Percentiles rank a stretch among this genome's conserved stretches.
These are phyloP conservation scores for Cyanistes caeruleus DNA, from an alignment of 2,113 vertebrate genomes.

Conservation along the genomic window DNA sequence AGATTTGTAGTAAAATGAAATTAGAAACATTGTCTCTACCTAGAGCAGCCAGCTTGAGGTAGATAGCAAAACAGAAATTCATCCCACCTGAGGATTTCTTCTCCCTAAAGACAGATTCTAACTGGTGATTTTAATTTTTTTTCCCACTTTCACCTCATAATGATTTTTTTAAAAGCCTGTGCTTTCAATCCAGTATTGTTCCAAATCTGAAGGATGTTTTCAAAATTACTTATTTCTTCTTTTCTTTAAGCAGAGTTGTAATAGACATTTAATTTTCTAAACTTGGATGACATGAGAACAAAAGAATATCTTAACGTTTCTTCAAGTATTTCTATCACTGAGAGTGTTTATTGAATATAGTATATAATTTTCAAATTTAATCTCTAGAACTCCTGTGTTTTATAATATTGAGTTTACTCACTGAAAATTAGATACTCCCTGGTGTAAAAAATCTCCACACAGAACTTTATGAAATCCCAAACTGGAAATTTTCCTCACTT, in stretches of 20 bases:
- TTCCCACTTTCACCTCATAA: not conserved
- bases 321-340: constrained; percentile 15
- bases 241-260: not conserved
- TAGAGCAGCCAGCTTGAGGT: not conserved
- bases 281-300: constrained; percentile 26
- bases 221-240: not conserved
- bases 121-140: not conserved
- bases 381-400: not conserved
- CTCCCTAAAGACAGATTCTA: not conserved
- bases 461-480: not conserved
- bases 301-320: constrained; percentile 27
- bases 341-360: not conserved
- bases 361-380: constrained; percentile 50
- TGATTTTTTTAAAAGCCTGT: not conserved
- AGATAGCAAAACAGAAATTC: not conserved
- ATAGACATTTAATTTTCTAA: constrained; percentile 53
- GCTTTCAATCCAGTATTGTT: constrained; percentile 42
- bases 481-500: not conserved
- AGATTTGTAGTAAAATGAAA: not conserved
- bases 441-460: not conserved
- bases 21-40: not conserved
- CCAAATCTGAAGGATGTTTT: not conserved
- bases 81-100: not conserved
- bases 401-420: constrained; percentile 29
- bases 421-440: constrained; percentile 43